Base-by-base conservation (phyloP, 2,113 vertebrate species). In the Lagopus leucura region DNA sequence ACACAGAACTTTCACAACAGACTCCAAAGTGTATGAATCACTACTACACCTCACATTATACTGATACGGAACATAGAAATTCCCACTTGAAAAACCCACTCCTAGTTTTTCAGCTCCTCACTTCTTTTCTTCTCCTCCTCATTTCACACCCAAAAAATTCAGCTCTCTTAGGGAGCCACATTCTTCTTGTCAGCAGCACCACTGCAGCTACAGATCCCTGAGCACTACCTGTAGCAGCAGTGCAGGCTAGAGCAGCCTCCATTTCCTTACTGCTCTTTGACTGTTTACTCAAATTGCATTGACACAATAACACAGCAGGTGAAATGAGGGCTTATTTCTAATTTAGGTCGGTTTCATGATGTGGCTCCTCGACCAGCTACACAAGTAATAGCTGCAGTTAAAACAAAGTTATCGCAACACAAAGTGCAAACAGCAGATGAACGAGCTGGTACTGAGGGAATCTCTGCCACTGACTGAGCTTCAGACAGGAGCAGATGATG, bases 151-250 rank as follows among this genome's bases (percentile, higher is more conserved):
- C 42, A 91, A 58, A 20, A 71, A 66, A 78, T 48, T 42, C 57
- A 55, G 13, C 61, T 84, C 57, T 81, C 66, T 78, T 45, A 4
- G 10, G 71, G 42, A 36, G 13, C 32, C 24, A 6, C 4, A 27
- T 47, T 60, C 30, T 42, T 71, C 45, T 54, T n/a, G n/a, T 11
- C 32, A 64, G 57, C 57, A 55, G 10, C 38, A 45, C 4, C 27
- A 24, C 50, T 66, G 21, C 58, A 64, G 15, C 12, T 65, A 52
- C 9, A 42, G 24, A 70, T 32, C 67, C 27, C 45, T 0, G 0
- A 78, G 52, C 24, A n/a, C 13, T 61, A 48, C 73, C 54, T 86
- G 71, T 3, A 89, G 45, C 55, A 90, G 67, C 43, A 79, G 18
- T 0, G 10, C 71, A 88, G 69, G 42, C 38, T 38, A 38, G 3